A percentile compares a stretch with the other conserved stretches of the same genome.
phyloP scores from a whole-genome alignment of 2,113 vertebrate species.

The Telmatochromis brichardi region DNA sequence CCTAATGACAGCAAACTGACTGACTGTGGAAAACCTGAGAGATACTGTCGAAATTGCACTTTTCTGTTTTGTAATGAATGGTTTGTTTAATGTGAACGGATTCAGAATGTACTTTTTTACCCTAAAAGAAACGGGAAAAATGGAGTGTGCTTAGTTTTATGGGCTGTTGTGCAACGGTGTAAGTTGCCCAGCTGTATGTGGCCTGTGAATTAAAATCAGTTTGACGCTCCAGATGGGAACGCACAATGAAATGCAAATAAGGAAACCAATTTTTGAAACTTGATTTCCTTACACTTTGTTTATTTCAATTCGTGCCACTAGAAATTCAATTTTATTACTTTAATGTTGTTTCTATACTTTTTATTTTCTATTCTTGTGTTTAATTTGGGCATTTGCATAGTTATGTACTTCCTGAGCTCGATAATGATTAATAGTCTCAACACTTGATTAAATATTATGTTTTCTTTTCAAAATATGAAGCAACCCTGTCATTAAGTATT shows the following conservation, averaged over 20 bases:
- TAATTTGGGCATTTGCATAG: not conserved
- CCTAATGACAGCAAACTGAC: not conserved
- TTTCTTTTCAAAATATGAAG: not conserved
- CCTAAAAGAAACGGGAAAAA: not conserved
- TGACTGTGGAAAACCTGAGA: not conserved
- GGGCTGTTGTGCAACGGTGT: not conserved
- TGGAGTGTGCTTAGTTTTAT: not conserved
- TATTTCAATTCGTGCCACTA: not conserved
- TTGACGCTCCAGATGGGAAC: too few relatives aligned
- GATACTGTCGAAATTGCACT: not conserved
- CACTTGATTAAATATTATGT: not conserved
- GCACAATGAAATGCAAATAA: not conserved
- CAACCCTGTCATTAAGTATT: not conserved
- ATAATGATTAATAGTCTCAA: not conserved
- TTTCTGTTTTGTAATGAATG: not conserved
- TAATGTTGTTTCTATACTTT: not conserved
- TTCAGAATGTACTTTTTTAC: not conserved
- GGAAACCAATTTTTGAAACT: not conserved
- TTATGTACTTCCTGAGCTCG: not conserved
- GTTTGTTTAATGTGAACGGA: not conserved
- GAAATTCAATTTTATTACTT: not conserved
- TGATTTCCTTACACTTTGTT: not conserved
- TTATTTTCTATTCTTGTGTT: not conserved
- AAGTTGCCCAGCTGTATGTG: not conserved
- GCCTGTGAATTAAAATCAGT: not conserved